phyloP scores from a whole-genome alignment of 2,113 vertebrate genomes.

The Aspidoscelis tigris region DNA sequence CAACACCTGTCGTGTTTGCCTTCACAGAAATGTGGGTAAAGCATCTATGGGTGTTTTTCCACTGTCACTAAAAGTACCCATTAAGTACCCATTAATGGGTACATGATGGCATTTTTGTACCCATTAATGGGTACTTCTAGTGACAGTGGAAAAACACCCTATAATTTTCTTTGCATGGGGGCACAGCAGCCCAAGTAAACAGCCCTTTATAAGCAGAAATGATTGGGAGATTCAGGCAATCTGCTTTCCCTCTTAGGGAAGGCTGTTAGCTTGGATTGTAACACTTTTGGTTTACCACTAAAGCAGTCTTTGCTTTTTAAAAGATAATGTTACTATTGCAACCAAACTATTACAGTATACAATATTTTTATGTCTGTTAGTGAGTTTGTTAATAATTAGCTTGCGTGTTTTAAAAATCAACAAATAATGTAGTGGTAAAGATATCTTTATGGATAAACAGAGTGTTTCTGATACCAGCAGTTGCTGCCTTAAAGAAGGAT shows the following conservation, averaged over 20 bases:
- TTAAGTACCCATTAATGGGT: too few relatives aligned
- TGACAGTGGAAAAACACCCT: too few relatives aligned
- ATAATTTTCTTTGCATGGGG: not conserved
- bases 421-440: not conserved
- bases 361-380: not conserved
- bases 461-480: not conserved
- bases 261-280: not conserved
- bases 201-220: not conserved
- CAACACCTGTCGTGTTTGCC: not conserved
- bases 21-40: not conserved
- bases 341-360: not conserved
- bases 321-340: not conserved
- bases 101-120: too few relatives aligned
- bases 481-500: not conserved
- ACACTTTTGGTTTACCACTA: not conserved
- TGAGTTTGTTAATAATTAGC: not conserved
- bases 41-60: too few relatives aligned
- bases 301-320: not conserved
- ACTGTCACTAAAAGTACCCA: too few relatives aligned
- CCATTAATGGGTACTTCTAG: too few relatives aligned
- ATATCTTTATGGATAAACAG: not conserved
- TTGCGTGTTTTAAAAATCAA: not conserved
- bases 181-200: not conserved
- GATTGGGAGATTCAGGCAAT: not conserved
- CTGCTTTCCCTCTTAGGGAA: too few relatives aligned